Evolutionary conservation across 2,113 vertebrate species (phyloP).

Genomic region (Mormoops blainvillei): DNA sequence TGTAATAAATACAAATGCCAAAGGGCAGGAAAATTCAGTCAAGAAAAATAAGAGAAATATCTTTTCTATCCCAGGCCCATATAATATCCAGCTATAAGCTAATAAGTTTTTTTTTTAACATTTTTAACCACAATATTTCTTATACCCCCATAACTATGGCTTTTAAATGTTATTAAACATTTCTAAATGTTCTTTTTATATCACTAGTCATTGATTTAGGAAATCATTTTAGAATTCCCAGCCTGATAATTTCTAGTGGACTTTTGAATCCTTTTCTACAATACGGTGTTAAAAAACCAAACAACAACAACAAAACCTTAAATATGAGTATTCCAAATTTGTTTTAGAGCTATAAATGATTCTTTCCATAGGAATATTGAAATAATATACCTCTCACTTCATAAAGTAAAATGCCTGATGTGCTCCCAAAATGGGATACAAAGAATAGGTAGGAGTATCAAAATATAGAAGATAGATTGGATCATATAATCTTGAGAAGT

Average conservation of each 20-base stretch:
- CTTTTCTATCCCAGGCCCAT: not conserved
- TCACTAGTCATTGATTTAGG: not conserved
- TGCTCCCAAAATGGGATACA: not conserved
- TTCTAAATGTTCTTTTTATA: not conserved
- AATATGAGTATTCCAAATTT: not conserved
- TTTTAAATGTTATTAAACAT: not conserved
- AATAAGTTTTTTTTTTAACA: not conserved
- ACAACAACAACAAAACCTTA: not conserved
- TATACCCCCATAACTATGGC: not conserved
- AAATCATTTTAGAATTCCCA: not conserved
- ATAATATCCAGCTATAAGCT: not conserved
- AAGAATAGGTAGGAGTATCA: not conserved
- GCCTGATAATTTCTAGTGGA: not conserved
- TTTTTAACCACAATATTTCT: not conserved
- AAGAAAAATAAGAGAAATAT: not conserved
- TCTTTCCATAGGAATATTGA: not conserved
- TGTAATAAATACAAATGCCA: not conserved
- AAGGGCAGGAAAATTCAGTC: not conserved
- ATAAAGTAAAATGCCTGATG: not conserved
- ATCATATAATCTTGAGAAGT: not conserved
- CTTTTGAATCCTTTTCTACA: not conserved
- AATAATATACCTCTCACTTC: not conserved
- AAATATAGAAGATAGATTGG: not conserved
- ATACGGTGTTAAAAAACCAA: not conserved
- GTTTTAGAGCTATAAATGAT: not conserved